A percentile compares a stretch with the other conserved stretches of the same genome.
Evolutionary conservation across 2,888 invertebrate species (phyloP).

Genomic region (Caenorhabditis afra): DNA sequence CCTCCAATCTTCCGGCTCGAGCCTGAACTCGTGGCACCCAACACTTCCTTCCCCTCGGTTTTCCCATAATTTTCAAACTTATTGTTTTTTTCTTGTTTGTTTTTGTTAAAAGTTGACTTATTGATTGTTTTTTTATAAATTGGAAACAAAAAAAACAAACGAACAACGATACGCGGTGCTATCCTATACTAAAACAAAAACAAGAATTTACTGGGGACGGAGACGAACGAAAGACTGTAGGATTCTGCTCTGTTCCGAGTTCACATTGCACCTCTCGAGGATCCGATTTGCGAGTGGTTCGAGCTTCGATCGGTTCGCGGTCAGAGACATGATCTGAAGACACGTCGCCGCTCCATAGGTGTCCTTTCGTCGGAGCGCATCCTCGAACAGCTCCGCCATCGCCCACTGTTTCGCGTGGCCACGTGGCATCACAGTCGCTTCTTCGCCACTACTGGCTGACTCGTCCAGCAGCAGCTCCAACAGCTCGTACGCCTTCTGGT

Average conservation of each 20-base stretch:
- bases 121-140: slow-evolving; percentile 6
- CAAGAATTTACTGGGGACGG: slow-evolving; percentile 59
- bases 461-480: slow-evolving; percentile 64
- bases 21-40: slow-evolving; percentile 42
- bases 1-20: slow-evolving; percentile 48
- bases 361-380: slow-evolving; percentile 59
- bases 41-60: slow-evolving; percentile 7
- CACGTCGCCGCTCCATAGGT: slow-evolving; percentile 62
- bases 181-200: slow-evolving; percentile 34
- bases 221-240: slow-evolving; percentile 67
- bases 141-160: slow-evolving; percentile 3
- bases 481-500: slow-evolving; percentile 64
- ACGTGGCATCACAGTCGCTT: slow-evolving; percentile 60
- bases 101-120: slow-evolving; percentile 5
- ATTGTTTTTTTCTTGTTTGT: slow-evolving; percentile 7
- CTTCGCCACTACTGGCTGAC: slow-evolving; percentile 56
- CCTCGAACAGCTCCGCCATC: slow-evolving; percentile 66
- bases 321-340: slow-evolving; percentile 63
- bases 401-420: slow-evolving; percentile 40
- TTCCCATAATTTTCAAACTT: slow-evolving; percentile 23
- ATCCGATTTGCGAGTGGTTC: slow-evolving; percentile 65
- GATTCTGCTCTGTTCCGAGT: slow-evolving; percentile 59
- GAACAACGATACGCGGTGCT: slow-evolving; percentile 16
- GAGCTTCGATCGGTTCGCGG: slow-evolving; percentile 55
- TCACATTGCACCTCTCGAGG: slow-evolving; percentile 64